Conservation (phyloP, 2,797 vertebrate genomes). For the Fundulus diaphanus region DNA sequence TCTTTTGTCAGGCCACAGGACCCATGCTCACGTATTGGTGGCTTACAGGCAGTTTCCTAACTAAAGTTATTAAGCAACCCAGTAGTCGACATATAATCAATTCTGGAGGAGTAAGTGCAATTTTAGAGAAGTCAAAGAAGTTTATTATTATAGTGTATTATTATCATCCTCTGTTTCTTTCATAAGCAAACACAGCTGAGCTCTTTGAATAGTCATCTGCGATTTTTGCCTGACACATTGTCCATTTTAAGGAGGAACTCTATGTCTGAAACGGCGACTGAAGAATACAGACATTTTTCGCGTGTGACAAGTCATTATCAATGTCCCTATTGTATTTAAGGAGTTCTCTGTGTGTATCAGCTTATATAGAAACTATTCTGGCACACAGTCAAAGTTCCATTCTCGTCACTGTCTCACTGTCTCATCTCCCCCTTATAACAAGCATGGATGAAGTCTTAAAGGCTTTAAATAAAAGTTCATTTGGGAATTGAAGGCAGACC, state of each 20-base stretch:
- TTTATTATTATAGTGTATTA: no score
- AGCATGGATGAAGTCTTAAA: not conserved
- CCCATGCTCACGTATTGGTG: not conserved
- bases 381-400: not conserved
- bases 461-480: not conserved
- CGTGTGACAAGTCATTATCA: not conserved
- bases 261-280: not conserved
- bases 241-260: not conserved
- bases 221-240: not conserved
- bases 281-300: not conserved
- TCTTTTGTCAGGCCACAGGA: not conserved
- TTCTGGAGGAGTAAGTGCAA: not conserved
- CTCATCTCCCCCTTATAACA: not conserved
- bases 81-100: not conserved
- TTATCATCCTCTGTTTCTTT: not conserved
- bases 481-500: not conserved
- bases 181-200: not conserved
- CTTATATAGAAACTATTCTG: not conserved
- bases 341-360: not conserved
- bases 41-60: not conserved
- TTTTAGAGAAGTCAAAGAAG: not conserved
- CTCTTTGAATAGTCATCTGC: not conserved
- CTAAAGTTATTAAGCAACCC: not conserved
- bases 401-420: no score
- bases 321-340: not conserved